Conservation (phyloP, 2,113 vertebrate genomes). For the Rattus rattus region DNA sequence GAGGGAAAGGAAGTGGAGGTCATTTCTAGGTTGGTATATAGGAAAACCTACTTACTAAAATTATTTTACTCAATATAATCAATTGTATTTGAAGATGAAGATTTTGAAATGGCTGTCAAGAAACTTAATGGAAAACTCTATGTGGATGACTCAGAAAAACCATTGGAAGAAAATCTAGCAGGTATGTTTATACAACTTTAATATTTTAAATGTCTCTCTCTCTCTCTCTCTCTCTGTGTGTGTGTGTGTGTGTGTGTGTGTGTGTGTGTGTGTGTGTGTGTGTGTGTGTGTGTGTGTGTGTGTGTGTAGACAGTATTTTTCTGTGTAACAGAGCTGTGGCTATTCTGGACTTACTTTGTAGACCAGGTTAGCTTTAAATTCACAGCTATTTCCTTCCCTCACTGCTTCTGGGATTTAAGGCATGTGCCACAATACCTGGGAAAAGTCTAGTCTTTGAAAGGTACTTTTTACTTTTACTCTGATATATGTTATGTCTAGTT, state of each 20-base stretch:
- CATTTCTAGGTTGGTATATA: not conserved
- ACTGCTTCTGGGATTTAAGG: not conserved
- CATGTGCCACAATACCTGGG: not conserved
- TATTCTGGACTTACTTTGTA: not conserved
- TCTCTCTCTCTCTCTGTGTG: not conserved
- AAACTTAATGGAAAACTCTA: conserved; percentile 96
- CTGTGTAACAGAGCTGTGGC: not conserved
- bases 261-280: too few relatives aligned
- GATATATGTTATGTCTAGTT: not conserved
- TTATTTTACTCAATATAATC: conserved; percentile 52
- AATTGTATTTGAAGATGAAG: conserved; percentile 92
- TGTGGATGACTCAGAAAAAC: conserved; percentile 83
- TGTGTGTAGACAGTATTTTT: not conserved
- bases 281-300: too few relatives aligned
- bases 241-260: too few relatives aligned
- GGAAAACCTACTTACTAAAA: conserved; percentile 59
- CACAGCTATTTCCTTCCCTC: not conserved
- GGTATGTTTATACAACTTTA: conserved; percentile 79
- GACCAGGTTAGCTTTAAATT: not conserved
- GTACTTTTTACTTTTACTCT: not conserved
- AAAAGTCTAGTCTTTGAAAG: not conserved
- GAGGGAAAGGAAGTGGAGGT: not conserved
- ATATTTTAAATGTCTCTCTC: not conserved
- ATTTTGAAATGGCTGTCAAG: conserved; percentile 94
- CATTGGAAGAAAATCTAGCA: conserved; percentile 71